Base-by-base conservation (phyloP, 2,113 vertebrate genomes). In the Hystrix cristata region DNA sequence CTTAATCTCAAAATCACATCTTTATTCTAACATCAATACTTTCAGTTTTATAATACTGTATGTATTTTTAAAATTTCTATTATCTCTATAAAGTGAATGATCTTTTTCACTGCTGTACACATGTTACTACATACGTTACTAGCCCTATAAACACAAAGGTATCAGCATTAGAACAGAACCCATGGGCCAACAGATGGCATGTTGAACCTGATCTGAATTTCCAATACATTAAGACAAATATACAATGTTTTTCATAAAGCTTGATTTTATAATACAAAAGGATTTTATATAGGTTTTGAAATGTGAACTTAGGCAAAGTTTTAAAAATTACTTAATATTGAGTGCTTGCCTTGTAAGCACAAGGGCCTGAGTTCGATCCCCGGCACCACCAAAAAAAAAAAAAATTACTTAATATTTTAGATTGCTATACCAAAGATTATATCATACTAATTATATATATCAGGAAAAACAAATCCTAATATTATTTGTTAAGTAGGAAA, bases 11-110 rank as follows among this genome's bases (percentile, higher is more conserved):
- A 53, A 96, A 72, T 27, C 0, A n/a, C 27, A 90, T 46, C 16
- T 43, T 95, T 80, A 82, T 74, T 86, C 25, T 74, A 93, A 79
- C 11, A 95, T 48, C 31, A 87, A 27, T 72, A 93, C 90, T 93
- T 85, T 15, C 31, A 71, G 12, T 48, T 38, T 79, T 25, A 46
- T 57, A 57, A 59, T 82, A 89, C 1, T 71, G 11, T 72, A 43
- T 43, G 43, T 13, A 55, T 84, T 64, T 71, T 62, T 18, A 38
- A 87, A 79, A 25, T 16, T 80, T 80, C 2, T 55, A n/a, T 60
- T 57, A 46, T 55, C 16, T 67, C 21, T 64, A 67, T n/a, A 93
- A 87, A 85, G 38, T 43, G 29, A 94, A 69, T 46, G 9, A 72
- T 21, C 29, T 12, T 82, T 51, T 78, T 80, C 53, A 87, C 19